Evolutionary conservation across 1,140 invertebrate species (phyloP).

Genomic region (Aphelinus atriplicis): DNA sequence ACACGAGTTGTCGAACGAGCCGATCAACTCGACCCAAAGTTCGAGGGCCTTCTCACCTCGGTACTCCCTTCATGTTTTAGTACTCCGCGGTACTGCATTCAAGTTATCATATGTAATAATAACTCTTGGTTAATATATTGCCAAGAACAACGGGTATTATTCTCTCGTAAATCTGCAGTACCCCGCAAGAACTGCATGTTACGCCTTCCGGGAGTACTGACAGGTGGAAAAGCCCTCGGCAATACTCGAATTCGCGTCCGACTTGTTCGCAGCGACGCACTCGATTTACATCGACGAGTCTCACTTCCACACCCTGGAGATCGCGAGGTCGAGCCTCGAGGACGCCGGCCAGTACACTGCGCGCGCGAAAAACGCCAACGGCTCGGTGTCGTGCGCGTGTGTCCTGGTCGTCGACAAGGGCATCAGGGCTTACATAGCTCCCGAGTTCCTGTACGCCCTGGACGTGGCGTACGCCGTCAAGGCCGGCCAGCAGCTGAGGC

Average conservation of each 20-base stretch:
- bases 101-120: too few relatives aligned
- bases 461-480: slow-evolving; percentile 69
- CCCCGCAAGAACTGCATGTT: too few relatives aligned
- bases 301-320: slow-evolving; percentile 86
- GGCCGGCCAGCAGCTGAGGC: slow-evolving; percentile 73
- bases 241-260: not conserved
- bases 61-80: too few relatives aligned
- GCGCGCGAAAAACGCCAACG: slow-evolving; percentile 82
- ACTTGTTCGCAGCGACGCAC: slow-evolving; percentile 63
- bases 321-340: slow-evolving; percentile 77
- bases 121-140: too few relatives aligned
- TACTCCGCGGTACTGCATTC: too few relatives aligned
- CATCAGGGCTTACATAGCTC: slow-evolving; percentile 81
- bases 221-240: not conserved
- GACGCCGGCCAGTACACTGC: slow-evolving; percentile 87
- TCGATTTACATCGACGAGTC: slow-evolving; percentile 74
- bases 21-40: too few relatives aligned
- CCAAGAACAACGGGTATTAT: too few relatives aligned
- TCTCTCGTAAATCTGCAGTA: too few relatives aligned
- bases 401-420: slow-evolving; percentile 86
- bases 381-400: slow-evolving; percentile 84
- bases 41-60: too few relatives aligned
- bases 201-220: too few relatives aligned
- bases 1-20: too few relatives aligned
- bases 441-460: slow-evolving; percentile 77